Evolutionary conservation across 2,113 vertebrate species (phyloP).

Genomic region (Bubo scandiacus): DNA sequence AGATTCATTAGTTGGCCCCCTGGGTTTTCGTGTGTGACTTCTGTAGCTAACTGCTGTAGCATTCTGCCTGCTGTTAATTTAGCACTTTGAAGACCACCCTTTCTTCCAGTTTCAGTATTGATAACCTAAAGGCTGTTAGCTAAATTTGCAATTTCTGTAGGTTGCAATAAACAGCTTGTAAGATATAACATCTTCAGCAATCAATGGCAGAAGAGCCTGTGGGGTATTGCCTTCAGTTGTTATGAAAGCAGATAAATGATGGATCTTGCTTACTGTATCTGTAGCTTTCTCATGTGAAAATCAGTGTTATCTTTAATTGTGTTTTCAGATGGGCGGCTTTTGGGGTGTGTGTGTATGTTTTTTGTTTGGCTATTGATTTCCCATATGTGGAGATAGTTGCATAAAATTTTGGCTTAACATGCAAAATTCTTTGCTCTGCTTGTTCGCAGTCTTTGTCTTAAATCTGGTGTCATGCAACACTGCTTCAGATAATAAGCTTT

Average conservation of each 20-base stretch:
- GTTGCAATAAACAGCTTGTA: not conserved
- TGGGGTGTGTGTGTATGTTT: not conserved
- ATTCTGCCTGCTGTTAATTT: not conserved
- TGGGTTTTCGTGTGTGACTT: not conserved
- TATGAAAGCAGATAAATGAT: not conserved
- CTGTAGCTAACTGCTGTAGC: not conserved
- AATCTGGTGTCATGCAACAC: not conserved
- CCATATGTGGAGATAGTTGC: not conserved
- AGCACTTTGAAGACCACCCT: not conserved
- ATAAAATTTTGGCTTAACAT: not conserved
- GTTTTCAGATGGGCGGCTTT: not conserved
- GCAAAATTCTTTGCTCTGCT: not conserved
- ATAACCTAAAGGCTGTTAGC: not conserved
- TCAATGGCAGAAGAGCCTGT: not conserved
- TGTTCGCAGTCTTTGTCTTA: not conserved
- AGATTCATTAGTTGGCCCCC: not conserved
- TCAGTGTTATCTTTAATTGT: not conserved
- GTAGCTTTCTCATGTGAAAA: not conserved
- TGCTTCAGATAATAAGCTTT: constrained; percentile 32
- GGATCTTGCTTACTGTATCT: not conserved
- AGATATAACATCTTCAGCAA: not conserved
- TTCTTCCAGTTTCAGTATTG: not conserved
- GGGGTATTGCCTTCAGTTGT: not conserved
- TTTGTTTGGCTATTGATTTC: not conserved
- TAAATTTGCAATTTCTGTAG: not conserved